Evolutionary conservation across 2,113 vertebrate species (phyloP), one percentile per base, ranked within the genome.

Genomic region (Scomber japonicus): DNA sequence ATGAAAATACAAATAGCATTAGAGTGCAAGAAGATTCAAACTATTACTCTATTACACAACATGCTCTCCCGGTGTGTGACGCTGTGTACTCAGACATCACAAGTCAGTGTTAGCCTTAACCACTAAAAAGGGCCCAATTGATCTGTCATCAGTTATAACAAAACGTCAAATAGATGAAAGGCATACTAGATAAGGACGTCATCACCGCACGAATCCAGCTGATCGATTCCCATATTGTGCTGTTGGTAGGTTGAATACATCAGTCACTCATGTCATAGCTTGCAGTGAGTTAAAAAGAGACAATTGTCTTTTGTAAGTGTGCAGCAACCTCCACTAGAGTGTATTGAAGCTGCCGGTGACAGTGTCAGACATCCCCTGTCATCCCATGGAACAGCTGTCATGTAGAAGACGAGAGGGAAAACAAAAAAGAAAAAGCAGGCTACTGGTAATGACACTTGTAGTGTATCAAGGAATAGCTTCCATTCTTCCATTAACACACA

Each of bases 171-270:
- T 1, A 67, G 40, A 19, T 21, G 13, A 68, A 66, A 66, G n/a
- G 57, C 86, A 16, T 92, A 92, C 91, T 93, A 92, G 82, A 92
- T 74, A 70, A 92, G 81, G 59, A 90, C n/a, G 14, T 92, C 89
- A 68, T 92, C 69, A 0, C 89, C 83, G 7, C 82, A 90, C 16
- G 61, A 91, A 80, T 91, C 92, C 90, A 89, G 78, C 54, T 11
- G 88, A 46, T 88, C 78, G 2, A 66, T 53, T 61, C 84, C 89
- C 85, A 84, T 84, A 30, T 54, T 67, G 72, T 69, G 83, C 17
- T 49, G 71, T 59, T 10, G 84, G 75, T 78, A 61, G 73, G 73
- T 59, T 27, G 87, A 55, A 89, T 77, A 17, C 90, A 92, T 92
- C 88, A 78, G 80, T 84, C 54, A 17, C 51, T 92, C 83, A 91